Evolutionary conservation across 2,888 invertebrate species (phyloP), one percentile per base, ranked within the genome.

Genomic region (Rutpela maculata): DNA sequence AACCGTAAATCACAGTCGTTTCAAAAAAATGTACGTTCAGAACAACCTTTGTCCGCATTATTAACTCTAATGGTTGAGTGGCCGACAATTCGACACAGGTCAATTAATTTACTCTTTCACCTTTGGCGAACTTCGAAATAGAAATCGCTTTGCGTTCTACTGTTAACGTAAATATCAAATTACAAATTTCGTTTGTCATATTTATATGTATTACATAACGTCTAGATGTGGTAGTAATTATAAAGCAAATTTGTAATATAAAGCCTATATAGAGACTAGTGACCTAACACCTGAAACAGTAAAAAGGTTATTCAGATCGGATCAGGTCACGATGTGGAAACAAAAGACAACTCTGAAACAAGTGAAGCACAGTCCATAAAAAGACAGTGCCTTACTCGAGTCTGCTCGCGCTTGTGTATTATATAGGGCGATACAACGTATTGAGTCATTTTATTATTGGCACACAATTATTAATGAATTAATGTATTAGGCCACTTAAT

Each of bases 271-370:
- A 63, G 70, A 43, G 63, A 59, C 72, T 63, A 72, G 72, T 72
- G 72, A 72, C 72, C 72, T 38, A 72, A 72, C 72, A 72, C 72
- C 72, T 72, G 72, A 72, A 70, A 63, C 72, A 72, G 72, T 72
- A 72, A 72, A 72, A 72, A 72, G 72, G 72, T 72, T 63, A 63
- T 55, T 72, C 72, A 62, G 62, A 72, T 72, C 72, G 72, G 72
- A 72, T 72, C 72, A 63, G 72, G 72, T 72, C 72, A 72, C 72
- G 72, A 72, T 72, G 63, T 72, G 62, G 31, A 70, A 72, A 72
- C 72, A 72, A 72, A 72, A 72, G 72, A 72, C 72, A 72, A 72
- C 72, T 59, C 55, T 62, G 63, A 72, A 63, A 63, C 72, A 72
- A 72, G 72, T 72, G 72, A 72, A 63, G 63, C 72, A 55, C 55